A percentile compares a stretch with the other conserved stretches of the same genome.
phyloP scores from a whole-genome alignment of 2,113 vertebrate genomes.

The Oreochromis tanganicae region DNA sequence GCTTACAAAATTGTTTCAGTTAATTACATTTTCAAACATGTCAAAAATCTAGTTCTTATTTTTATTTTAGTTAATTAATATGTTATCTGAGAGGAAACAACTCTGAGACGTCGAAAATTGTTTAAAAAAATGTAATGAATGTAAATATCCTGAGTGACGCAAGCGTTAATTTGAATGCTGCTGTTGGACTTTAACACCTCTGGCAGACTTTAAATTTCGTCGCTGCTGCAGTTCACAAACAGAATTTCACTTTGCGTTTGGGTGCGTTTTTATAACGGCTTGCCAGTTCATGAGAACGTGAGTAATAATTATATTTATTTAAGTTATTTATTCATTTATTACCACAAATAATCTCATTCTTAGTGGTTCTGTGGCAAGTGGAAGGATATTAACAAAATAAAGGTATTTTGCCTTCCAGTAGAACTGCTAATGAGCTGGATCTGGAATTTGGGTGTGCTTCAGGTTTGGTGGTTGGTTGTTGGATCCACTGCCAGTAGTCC shows the following conservation, averaged over 20 bases:
- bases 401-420: neutral
- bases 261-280: accelerated
- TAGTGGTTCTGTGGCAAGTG: accelerated
- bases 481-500: neutral
- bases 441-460: neutral
- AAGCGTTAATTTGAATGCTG: neutral
- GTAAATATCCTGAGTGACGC: neutral
- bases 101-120: neutral
- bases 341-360: accelerated
- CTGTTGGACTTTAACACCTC: neutral
- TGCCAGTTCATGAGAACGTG: neutral
- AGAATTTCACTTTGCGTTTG: neutral
- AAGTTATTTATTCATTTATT: neutral
- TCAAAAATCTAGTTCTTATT: neutral
- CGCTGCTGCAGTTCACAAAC: neutral
- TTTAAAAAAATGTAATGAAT: neutral
- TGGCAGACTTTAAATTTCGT: neutral
- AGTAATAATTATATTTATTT: neutral
- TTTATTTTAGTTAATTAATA: neutral
- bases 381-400: neutral
- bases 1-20: accelerated
- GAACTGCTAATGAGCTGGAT: accelerated
- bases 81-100: neutral
- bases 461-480: neutral
- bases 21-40: accelerated